Base-by-base conservation (phyloP, 2,888 invertebrate genomes). In the Gonocerus acuteangulatus region DNA sequence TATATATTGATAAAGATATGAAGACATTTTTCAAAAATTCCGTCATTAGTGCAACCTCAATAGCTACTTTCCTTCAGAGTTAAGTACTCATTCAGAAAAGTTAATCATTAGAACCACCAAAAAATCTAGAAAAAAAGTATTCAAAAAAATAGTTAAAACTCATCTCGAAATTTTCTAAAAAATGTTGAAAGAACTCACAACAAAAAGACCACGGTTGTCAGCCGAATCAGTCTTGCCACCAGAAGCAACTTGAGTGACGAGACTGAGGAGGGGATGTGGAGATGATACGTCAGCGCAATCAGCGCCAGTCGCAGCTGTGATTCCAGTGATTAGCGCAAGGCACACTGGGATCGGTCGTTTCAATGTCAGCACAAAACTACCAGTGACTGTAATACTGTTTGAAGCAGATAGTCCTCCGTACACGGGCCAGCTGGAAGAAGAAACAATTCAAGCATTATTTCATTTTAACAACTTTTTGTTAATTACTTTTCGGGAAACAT, bases 361-460 rank as follows among this genome's bases (percentile, higher is more conserved):
- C 51, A 96, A 78, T 65, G 83, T 84, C 62, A 92, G 74, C 2
- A 87, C 87, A 76, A 95, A 96, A 72, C 88, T 89, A 0, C 95
- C 95, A 0, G 95, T 94, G 70, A 96, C 77, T 73, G 88, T 83
- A 47, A 88, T 87, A 67, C 93, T 94, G 77, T 96, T 96, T 69
- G 85, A 82, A 59, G 85, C 82, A 64, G 84, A 88, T 48, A 94
- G 76, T 18, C 84, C 81, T 1, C 89, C 86, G 74, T 91, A 95
- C 0, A 85, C 82, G 0, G 94, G 93, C 45, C 63, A 60, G 51
- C 84, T 86, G 72, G 49, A 76, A 76, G 63, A 67, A 48, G 42
- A 48, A 60, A 52, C 48, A 11, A 15, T 32, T 27, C 18, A 1
- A 19, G n/a, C n/a, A n/a, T n/a, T n/a, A n/a, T n/a, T n/a, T n/a